Conservation (phyloP, 2,888 invertebrate species). For the Agrotis ipsilon region DNA sequence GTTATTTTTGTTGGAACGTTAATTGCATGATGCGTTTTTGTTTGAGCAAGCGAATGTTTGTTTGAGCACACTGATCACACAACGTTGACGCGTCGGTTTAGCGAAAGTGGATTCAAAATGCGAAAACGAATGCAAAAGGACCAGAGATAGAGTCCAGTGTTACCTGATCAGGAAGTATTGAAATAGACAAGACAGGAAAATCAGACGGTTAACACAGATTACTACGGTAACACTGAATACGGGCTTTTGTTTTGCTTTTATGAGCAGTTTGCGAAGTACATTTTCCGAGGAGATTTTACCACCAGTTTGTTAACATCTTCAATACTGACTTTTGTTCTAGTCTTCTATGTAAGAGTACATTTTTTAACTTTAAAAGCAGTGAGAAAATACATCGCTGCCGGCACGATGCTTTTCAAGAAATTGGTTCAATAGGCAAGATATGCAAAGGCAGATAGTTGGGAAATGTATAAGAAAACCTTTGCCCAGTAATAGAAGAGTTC, state of each 20-base stretch:
- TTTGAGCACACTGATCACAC: conserved; percentile 41
- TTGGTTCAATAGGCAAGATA: too few species aligned
- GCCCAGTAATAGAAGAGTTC: too few species aligned
- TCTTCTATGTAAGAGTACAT: conserved; percentile 23
- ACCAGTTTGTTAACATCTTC: conserved; percentile 18
- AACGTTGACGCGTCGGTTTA: conserved; percentile 42
- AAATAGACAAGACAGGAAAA: conserved; percentile 7
- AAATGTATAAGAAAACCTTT: too few species aligned
- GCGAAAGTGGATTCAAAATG: conserved; percentile 28
- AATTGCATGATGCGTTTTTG: conserved; percentile 55
- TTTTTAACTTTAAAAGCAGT: background rate
- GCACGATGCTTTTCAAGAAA: too few species aligned
- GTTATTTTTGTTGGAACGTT: conserved; percentile 47
- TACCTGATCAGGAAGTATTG: conserved; percentile 11
- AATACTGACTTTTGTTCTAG: conserved; percentile 29
- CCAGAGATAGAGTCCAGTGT: background rate
- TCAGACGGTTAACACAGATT: too few species aligned
- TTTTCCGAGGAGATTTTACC: conserved; percentile 10
- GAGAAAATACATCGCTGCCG: too few species aligned
- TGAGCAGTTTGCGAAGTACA: conserved; percentile 12
- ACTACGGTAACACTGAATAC: too few species aligned
- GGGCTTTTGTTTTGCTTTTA: conserved; percentile 26
- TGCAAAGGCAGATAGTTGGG: too few species aligned
- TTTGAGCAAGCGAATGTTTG: conserved; percentile 45
- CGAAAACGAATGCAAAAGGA: conserved; percentile 8